Base-by-base conservation (phyloP, 2,797 vertebrate species). In the Premnoplex brunnescens region DNA sequence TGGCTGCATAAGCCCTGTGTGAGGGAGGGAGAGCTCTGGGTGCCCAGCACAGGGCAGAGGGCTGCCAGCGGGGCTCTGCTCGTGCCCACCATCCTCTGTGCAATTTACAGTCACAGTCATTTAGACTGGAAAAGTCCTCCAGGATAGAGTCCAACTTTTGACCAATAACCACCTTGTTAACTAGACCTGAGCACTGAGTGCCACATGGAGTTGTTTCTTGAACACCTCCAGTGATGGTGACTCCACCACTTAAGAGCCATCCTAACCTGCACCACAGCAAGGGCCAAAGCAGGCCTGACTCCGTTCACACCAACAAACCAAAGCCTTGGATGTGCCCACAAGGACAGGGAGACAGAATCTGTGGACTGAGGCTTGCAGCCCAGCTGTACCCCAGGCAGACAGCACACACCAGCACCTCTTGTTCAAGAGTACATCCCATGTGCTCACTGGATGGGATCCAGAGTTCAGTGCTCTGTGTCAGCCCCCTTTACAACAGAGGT, bases 1-100 rank as follows among this genome's bases (percentile, higher is more conserved):
- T 99, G 97, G 99, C 99, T 3, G 99, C 99, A 0, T 99, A 99
- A 0, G 99, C 99, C 99, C 98, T 98, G 98, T 0, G 1, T 0
- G 1, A 14, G 55, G 32, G 37, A 52, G 90, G 34, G 64, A 81
- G 23, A 54, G 62, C 12, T 37, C 62, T 85, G 66, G 67, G 79
- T 16, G 46, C 28, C 28, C 8, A 0, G 67, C 39, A 7, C 1
- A 7, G 59, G 28, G 34, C 9, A 56, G 28, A 2, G 7, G 6
- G 7, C 15, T 3, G n/a, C n/a, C n/a, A 13, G 34, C 36, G 39
- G 23, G 5, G 52, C 58, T 39, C 73, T 2, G 46, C n/a, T 52
- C 36, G 12, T 1, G 2, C 28, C 59, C 9, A 1, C 36, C 3
- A 0, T 1, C 37, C 37, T n/a, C 23, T 2, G 1, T 1, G 20